Evolutionary conservation across 2,888 invertebrate genomes (phyloP).

Genomic region (Choristoneura rosaceana): DNA sequence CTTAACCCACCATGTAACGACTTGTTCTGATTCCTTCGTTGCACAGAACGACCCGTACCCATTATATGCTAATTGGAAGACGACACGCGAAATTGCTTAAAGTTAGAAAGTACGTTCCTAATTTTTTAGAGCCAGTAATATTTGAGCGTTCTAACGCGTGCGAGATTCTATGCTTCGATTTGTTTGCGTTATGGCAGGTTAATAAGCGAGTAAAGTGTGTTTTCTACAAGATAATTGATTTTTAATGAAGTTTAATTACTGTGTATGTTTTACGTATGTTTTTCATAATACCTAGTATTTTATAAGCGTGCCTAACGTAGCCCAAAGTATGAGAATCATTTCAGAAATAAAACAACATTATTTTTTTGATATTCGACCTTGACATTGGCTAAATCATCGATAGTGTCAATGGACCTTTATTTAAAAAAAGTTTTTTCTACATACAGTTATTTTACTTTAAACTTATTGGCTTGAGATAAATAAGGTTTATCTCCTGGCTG

Average conservation of each 20-base stretch:
- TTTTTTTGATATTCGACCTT: no score
- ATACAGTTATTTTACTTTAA: no score
- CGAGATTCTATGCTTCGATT: not conserved
- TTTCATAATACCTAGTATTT: not conserved
- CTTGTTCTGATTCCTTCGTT: constrained; percentile 69
- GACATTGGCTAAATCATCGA: no score
- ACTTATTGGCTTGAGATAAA: no score
- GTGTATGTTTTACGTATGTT: not conserved
- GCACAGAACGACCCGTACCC: constrained; percentile 57
- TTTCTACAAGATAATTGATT: constrained; percentile 2
- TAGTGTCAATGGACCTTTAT: no score
- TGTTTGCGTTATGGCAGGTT: constrained; percentile 7
- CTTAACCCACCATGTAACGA: constrained; percentile 63
- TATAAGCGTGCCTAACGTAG: no score
- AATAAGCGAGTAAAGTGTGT: constrained; percentile 11
- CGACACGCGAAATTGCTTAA: constrained; percentile 68
- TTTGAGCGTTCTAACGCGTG: constrained; percentile 40
- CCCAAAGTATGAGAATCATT: no score
- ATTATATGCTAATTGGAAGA: constrained; percentile 75
- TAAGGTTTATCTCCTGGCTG: no score
- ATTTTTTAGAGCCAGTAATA: constrained; percentile 35
- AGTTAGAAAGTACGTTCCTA: constrained; percentile 54
- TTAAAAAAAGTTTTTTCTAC: no score
- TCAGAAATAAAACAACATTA: no score
- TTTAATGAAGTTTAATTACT: constrained; percentile 3